phyloP scores from a whole-genome alignment of 1,140 invertebrate species.

The Melitaea cinxia region DNA sequence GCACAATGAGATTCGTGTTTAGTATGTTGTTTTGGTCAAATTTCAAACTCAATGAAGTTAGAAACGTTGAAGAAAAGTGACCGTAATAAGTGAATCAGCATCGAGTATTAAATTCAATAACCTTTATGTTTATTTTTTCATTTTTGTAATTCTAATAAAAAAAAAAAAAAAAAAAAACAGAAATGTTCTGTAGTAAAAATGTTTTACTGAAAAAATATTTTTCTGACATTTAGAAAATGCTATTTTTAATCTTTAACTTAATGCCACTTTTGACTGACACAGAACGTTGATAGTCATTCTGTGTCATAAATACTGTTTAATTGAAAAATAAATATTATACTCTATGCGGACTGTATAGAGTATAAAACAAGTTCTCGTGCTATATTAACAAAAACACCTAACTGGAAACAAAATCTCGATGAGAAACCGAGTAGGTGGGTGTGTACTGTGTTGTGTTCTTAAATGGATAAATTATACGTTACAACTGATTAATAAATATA shows the following conservation, averaged over 20 bases:
- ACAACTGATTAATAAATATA: slow-evolving; percentile 1
- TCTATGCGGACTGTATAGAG: slow-evolving; percentile 12
- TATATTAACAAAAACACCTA: slow-evolving; percentile 15
- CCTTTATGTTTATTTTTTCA: too few relatives aligned
- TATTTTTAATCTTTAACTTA: slow-evolving; percentile 25
- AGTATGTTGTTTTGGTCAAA: too few relatives aligned
- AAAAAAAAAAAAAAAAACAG: too few relatives aligned
- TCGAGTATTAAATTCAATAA: too few relatives aligned
- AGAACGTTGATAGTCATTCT: slow-evolving; percentile 9
- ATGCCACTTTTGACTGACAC: slow-evolving; percentile 23
- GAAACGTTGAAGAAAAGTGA: too few relatives aligned
- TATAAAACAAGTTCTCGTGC: slow-evolving; percentile 30
- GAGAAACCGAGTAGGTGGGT: slow-evolving; percentile 47
- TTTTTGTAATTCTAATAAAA: too few relatives aligned
- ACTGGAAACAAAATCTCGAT: slow-evolving; percentile 35
- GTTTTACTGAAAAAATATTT: too few relatives aligned
- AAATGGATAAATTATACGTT: slow-evolving; percentile 10
- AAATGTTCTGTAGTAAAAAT: too few relatives aligned
- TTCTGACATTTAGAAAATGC: background rate
- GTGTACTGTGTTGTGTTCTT: slow-evolving; percentile 31
- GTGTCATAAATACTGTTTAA: slow-evolving; percentile 13
- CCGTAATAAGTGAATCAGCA: too few relatives aligned
- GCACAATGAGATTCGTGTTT: too few relatives aligned
- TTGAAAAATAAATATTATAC: slow-evolving; percentile 21
- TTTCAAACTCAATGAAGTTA: too few relatives aligned